A percentile compares a stretch with the other conserved stretches of the same genome.
These are phyloP conservation scores for Calidris pugnax DNA, from an alignment of 2,113 vertebrate genomes.

Conservation along the genomic window DNA sequence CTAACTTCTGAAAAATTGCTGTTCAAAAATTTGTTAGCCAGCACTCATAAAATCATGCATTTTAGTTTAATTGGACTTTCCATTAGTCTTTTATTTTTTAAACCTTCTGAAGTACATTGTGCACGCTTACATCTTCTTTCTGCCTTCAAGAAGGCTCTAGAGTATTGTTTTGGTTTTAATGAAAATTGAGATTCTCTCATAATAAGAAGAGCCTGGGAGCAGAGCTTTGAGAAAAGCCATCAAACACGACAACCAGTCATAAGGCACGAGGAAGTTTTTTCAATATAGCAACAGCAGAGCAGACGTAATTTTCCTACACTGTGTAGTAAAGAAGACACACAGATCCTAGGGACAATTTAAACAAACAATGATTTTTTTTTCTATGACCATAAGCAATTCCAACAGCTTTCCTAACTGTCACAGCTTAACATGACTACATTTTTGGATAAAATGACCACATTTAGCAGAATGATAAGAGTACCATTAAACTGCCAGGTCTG, in stretches of 20 bases:
- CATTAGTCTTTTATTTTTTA: neutral
- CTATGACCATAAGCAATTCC: neutral
- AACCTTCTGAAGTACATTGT: neutral
- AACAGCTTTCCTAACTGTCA: neutral
- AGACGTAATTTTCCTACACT: neutral
- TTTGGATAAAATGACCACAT: neutral
- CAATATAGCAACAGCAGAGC: neutral
- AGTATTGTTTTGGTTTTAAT: neutral
- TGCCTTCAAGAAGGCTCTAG: neutral
- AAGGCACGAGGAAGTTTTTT: neutral
- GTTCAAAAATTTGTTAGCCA: neutral
- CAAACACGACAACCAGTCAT: neutral
- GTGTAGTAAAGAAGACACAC: neutral
- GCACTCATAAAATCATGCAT: neutral
- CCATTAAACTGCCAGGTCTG: neutral
- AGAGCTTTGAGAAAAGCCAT: neutral
- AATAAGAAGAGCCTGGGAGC: neutral
- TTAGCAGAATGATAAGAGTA: neutral
- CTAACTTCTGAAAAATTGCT: neutral
- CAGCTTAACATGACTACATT: neutral
- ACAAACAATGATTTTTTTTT: neutral
- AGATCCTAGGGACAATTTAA: neutral
- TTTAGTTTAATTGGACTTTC: neutral
- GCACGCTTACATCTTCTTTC: neutral
- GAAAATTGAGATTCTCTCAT: neutral